Evolutionary conservation across 2,797 vertebrate species (phyloP).

Genomic region (Silurus aristotelis): DNA sequence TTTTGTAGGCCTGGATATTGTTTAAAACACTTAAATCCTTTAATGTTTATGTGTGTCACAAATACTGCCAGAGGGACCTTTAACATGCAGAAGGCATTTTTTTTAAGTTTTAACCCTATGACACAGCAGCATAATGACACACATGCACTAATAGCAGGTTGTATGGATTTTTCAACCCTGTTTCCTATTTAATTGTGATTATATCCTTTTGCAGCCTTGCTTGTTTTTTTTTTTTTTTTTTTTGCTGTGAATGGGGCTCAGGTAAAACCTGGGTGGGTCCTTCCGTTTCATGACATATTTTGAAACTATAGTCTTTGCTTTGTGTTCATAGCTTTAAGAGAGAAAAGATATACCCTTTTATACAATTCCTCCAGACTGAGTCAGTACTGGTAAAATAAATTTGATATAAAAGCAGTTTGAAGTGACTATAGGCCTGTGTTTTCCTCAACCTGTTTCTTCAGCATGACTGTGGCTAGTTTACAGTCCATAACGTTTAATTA

Average conservation of each 20-base stretch:
- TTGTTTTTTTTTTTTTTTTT: constrained; percentile 60
- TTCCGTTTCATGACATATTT: constrained; percentile 77
- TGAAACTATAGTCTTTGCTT: constrained; percentile 74
- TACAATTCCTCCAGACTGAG: constrained; percentile 63
- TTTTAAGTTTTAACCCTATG: constrained; percentile 65
- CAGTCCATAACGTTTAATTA: not conserved
- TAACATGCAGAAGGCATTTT: constrained; percentile 62
- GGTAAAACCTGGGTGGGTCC: constrained; percentile 78
- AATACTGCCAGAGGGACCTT: constrained; percentile 61
- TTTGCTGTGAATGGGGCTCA: constrained; percentile 67
- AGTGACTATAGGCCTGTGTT: constrained; percentile 55
- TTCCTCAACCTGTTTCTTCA: constrained; percentile 51
- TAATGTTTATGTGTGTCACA: constrained; percentile 57
- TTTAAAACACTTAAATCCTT: constrained; percentile 65
- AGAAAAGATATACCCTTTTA: constrained; percentile 71
- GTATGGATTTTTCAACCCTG: constrained; percentile 72
- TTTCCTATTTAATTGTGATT: constrained; percentile 76
- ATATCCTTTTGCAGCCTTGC: constrained; percentile 73
- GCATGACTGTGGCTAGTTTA: constrained; percentile 44
- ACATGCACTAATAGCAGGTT: constrained; percentile 73
- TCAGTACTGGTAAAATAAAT: constrained; percentile 64
- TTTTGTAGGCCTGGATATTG: constrained; percentile 61
- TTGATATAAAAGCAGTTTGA: constrained; percentile 63
- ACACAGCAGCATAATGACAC: constrained; percentile 76
- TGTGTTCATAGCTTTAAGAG: constrained; percentile 72